Evolutionary conservation across 2,113 vertebrate genomes (phyloP), one percentile per base, ranked within the genome.

Genomic region (Merops nubicus): DNA sequence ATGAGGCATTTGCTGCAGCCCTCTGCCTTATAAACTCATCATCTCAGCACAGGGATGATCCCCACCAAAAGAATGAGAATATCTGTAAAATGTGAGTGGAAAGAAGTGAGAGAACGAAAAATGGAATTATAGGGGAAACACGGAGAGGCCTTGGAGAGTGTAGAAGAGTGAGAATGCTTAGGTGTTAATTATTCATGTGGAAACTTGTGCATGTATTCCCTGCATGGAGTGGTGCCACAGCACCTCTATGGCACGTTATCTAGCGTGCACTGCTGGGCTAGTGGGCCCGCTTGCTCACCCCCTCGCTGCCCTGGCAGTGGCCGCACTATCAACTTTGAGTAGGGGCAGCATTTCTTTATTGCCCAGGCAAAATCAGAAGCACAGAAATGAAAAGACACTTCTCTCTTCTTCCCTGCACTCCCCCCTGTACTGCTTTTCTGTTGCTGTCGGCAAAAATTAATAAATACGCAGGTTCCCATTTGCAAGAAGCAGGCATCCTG

Each of bases 201-300:
- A 89, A 53, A 26, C 13, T 20, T 79, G 38, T 33, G 38, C 17
- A 5, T 8, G 62, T 12, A 5, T 63, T 87, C 51, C 65, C 57
- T 34, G 20, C 33, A 25, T 0, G 0, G 47, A 25, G 21, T 0
- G 1, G 17, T 40, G n/a, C 67, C 50, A 23, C 38, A 26, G 42
- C 25, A 43, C 6, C 53, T 75, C 5, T 51, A 25, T 51, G 50
- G 25, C 50, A 26, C 50, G 15, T 13, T 23, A 29, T 29, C 51
- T 16, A 29, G 51, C 9, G 51, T 56, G 42, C 33, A 12, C 19
- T n/a, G 33, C 34, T 62, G 56, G 73, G 34, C 31, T 79, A 6
- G 4, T 0, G 0, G 38, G 34, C 23, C 22, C 2, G 4, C 77
- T 64, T 38, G 7, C 34, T 64, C 45, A 56, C 0, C 0, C 29